Evolutionary conservation across 1,140 invertebrate species (phyloP).

Genomic region (Agrypnia vestita): DNA sequence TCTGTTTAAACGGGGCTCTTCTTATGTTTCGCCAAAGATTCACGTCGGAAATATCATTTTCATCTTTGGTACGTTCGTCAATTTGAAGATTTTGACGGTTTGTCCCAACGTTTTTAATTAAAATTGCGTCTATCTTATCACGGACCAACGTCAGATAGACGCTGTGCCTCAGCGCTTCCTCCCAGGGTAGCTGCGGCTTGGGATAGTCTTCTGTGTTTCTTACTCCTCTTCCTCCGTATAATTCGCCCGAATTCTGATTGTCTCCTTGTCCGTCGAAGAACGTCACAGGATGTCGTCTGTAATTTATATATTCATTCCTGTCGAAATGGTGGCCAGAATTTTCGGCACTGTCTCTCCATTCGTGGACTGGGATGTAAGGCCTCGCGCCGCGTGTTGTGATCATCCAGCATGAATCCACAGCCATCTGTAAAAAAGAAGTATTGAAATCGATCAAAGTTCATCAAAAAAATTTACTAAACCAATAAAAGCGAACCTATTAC

Average conservation of each 20-base stretch:
- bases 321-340: not conserved
- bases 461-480: too few relatives aligned
- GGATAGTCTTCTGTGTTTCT: slow-evolving; percentile 32
- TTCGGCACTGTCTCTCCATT: slow-evolving; percentile 10
- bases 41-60: slow-evolving; percentile 67
- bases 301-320: slow-evolving; percentile 26
- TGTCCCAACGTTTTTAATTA: slow-evolving; percentile 47
- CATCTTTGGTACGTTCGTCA: slow-evolving; percentile 62
- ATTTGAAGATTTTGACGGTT: slow-evolving; percentile 43
- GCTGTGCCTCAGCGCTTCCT: slow-evolving; percentile 74
- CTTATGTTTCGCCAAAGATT: slow-evolving; percentile 72
- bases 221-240: slow-evolving; percentile 29
- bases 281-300: slow-evolving; percentile 20
- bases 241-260: not conserved
- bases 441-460: not conserved
- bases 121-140: slow-evolving; percentile 70
- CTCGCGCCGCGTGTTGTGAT: slow-evolving; percentile 30
- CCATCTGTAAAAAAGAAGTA: slow-evolving; percentile 20
- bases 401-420: slow-evolving; percentile 1
- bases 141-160: slow-evolving; percentile 74
- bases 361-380: slow-evolving; percentile 1
- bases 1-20: slow-evolving; percentile 72
- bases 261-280: slow-evolving; percentile 11
- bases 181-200: slow-evolving; percentile 69
- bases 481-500: too few relatives aligned